phyloP scores from a whole-genome alignment of 2,888 invertebrate species.

The Drosophila fulvimacula region DNA sequence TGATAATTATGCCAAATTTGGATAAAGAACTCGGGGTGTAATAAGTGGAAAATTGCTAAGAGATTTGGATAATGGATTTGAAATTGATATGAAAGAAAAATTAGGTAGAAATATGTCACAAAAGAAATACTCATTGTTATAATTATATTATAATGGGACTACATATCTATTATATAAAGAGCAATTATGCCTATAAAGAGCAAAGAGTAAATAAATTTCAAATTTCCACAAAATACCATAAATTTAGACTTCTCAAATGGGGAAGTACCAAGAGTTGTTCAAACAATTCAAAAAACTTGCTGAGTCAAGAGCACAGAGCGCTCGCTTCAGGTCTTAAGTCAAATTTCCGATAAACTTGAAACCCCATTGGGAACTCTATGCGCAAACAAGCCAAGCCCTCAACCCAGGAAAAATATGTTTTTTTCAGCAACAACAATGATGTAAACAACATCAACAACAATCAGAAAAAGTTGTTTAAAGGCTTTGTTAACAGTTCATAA shows the following conservation, averaged over 20 bases:
- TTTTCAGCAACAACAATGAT: constrained; percentile 11
- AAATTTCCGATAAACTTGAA: neutral
- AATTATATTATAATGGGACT: neutral
- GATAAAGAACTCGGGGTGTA: too few relatives aligned
- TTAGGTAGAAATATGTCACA: neutral
- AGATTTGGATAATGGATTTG: neutral
- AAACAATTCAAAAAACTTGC: neutral
- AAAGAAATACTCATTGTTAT: neutral
- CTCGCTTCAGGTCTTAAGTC: too few relatives aligned
- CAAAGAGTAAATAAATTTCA: neutral
- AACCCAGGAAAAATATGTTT: constrained; percentile 4
- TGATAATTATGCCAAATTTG: neutral
- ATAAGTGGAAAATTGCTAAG: neutral
- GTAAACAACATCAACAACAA: constrained; percentile 27
- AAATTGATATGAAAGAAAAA: neutral
- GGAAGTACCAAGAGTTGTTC: neutral
- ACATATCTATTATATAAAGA: too few relatives aligned
- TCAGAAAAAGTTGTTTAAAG: constrained; percentile 55
- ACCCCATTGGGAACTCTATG: neutral
- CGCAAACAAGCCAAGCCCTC: constrained; percentile 6
- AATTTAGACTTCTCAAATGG: neutral
- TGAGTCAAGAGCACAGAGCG: neutral
- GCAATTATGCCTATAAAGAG: too few relatives aligned
- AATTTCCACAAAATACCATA: neutral
- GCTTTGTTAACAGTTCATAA: constrained; percentile 57